Evolutionary conservation across 2,888 invertebrate genomes (phyloP), one percentile per base, ranked within the genome.

Genomic region (Drosophila nr. perissopoda): DNA sequence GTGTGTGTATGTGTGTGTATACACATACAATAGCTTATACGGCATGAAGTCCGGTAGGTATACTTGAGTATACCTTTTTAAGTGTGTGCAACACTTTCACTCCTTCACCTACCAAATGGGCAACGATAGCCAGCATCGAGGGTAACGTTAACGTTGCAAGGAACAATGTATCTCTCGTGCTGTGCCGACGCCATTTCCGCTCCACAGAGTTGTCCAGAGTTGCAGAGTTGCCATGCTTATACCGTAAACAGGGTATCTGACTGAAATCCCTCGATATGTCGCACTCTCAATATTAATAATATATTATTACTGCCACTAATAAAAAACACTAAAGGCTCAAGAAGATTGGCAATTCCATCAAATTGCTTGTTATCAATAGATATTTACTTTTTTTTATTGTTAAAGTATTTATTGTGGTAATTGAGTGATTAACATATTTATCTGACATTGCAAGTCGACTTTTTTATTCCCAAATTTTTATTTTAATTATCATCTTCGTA

Each of bases 31-130:
- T 77, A 69, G 77, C 76, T 73, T 75, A 71, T 69, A 66, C 70
- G 74, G 76, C 76, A 83, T 79, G 74, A 82, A 87, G 83, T 80
- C 90, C 90, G 80, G 79, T 80, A 86, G 87, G 82, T 78, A 82
- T 84, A 82, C 89, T 90, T 89, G 80, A 83, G 85, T 87, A 82
- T 82, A 16, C 25, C 25, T 81, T 85, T 85, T 82, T 75, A 80
- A 87, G 87, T 82, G 88, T 82, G 73, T 68, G 69, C 83, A 80
- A 78, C 73, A 82, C 83, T 83, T 82, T 83, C 80, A 69, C 75
- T 72, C 53, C 68, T 59, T 63, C 65, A 56, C 58, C 67, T 62
- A 40, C 57, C 69, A 60, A 64, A 62, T 66, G 53, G 38, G 33
- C 52, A 73, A 36, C 29, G 58, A n/a, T 31, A 36, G 48, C 40